These are phyloP conservation scores for Aleadryas rufinucha DNA, from an alignment of 2,113 vertebrate species.

Conservation along the genomic window DNA sequence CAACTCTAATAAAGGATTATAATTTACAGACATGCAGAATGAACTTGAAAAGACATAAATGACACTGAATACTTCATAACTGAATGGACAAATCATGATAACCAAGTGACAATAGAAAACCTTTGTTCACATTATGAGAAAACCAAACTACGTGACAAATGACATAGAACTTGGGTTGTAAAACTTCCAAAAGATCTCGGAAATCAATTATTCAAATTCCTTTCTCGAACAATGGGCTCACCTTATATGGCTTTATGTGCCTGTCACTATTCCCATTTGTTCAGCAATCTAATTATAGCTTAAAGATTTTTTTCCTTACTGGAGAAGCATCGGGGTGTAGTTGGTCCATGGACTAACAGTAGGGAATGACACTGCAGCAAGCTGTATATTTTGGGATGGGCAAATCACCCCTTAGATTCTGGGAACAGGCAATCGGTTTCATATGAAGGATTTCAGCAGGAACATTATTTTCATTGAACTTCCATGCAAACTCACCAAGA, in stretches of 20 bases:
- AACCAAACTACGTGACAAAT: neutral
- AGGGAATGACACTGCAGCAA: neutral
- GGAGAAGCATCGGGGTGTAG: neutral
- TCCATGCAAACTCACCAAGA: neutral
- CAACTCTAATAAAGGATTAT: neutral
- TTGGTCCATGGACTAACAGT: neutral
- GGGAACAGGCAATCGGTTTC: neutral
- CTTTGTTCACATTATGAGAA: neutral
- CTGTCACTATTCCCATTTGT: neutral
- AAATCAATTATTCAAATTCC: neutral
- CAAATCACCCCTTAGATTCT: neutral
- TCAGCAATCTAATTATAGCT: neutral
- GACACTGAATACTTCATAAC: neutral
- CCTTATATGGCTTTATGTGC: neutral
- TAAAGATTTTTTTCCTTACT: neutral
- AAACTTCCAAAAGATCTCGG: neutral
- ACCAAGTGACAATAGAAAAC: neutral
- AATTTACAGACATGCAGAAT: conserved; percentile 8
- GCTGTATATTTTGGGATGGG: neutral
- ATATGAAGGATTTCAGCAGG: neutral
- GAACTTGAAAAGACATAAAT: conserved; percentile 9
- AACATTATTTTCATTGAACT: neutral
- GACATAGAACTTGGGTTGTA: neutral
- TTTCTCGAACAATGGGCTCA: neutral
- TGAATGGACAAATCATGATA: neutral